Conservation (phyloP, 2,888 invertebrate genomes). For the Callinectes sapidus region DNA sequence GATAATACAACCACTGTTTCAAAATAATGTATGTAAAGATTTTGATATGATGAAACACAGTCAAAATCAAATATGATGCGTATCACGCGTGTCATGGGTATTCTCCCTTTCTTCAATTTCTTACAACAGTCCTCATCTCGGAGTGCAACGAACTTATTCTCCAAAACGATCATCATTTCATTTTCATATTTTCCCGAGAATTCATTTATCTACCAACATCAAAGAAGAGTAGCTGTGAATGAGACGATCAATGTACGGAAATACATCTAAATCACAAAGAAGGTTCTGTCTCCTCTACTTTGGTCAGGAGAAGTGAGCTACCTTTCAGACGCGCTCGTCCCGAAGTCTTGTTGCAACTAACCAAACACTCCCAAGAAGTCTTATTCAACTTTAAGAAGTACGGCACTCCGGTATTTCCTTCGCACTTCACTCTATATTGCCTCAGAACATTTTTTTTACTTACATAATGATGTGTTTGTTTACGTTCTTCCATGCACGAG, state of each 20-base stretch:
- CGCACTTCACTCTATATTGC: neutral
- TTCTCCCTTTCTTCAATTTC: neutral
- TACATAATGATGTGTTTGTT: neutral
- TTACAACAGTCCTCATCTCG: neutral
- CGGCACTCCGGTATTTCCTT: neutral
- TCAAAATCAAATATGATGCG: neutral
- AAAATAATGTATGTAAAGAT: neutral
- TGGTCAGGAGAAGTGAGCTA: neutral
- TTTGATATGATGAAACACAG: neutral
- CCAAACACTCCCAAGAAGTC: neutral
- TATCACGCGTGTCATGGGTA: neutral
- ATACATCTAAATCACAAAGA: neutral
- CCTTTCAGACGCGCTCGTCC: neutral
- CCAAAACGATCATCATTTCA: neutral
- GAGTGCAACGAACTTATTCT: neutral
- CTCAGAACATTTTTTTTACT: neutral
- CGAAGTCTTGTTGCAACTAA: neutral
- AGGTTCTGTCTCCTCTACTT: neutral
- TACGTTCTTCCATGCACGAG: neutral
- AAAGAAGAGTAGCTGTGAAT: neutral
- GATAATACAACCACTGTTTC: neutral
- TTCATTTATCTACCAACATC: neutral
- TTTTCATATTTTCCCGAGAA: neutral
- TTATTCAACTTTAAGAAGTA: neutral
- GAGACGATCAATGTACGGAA: neutral